A percentile compares a stretch with the other conserved stretches of the same genome.
These are phyloP conservation scores for Bostrychus sinensis DNA, from an alignment of 2,113 vertebrate species.

Conservation along the genomic window DNA sequence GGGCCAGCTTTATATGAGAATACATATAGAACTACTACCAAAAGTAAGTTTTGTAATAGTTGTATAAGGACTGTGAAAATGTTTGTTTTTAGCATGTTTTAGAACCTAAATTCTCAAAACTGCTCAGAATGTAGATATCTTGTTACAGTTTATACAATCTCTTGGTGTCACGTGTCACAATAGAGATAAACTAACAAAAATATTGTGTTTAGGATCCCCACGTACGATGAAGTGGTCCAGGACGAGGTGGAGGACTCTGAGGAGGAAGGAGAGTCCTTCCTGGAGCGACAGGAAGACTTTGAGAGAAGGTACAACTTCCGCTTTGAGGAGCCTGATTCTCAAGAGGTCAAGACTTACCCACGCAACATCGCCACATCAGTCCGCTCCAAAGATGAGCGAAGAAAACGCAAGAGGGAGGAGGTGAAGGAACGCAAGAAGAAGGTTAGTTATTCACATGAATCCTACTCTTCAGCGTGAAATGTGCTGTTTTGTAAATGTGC, in stretches of 20 bases:
- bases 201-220: slow-evolving; percentile 75
- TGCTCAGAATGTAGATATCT: background rate
- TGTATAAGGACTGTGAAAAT: too few species aligned
- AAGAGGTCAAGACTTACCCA: slow-evolving; percentile 86
- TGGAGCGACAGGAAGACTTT: slow-evolving; percentile 88
- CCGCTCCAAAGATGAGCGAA: slow-evolving; percentile 85
- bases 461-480: background rate
- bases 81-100: too few species aligned
- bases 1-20: too few species aligned
- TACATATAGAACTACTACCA: too few species aligned
- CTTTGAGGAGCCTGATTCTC: slow-evolving; percentile 87
- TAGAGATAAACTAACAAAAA: too few species aligned
- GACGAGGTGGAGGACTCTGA: slow-evolving; percentile 85
- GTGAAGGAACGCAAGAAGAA: slow-evolving; percentile 84
- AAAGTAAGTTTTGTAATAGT: too few species aligned
- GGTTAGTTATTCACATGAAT: slow-evolving; percentile 61
- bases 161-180: too few species aligned
- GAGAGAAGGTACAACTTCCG: slow-evolving; percentile 92
- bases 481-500: too few species aligned
- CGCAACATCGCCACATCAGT: slow-evolving; percentile 86
- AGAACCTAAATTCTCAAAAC: too few species aligned
- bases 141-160: too few species aligned
- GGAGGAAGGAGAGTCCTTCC: slow-evolving; percentile 87
- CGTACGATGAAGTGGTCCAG: slow-evolving; percentile 74
- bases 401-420: slow-evolving; percentile 85